Evolutionary conservation across 2,797 vertebrate genomes (phyloP), one percentile per base, ranked within the genome.

Genomic region (Oceanodroma leucorhoa): DNA sequence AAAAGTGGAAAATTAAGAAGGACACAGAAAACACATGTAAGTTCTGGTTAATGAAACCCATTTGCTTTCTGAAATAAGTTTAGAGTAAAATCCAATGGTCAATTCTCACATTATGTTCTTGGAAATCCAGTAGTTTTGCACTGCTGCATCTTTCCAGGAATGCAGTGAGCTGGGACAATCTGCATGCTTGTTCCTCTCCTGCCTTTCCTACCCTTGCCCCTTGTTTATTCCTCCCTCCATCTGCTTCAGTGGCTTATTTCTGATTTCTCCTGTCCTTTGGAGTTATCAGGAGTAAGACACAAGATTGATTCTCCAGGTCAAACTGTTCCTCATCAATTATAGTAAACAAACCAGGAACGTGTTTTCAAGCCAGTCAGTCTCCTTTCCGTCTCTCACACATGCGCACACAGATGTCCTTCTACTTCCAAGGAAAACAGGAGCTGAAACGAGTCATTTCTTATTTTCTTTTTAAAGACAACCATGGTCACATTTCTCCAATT

Each of bases 231-330:
- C 23, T 92, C 57, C 14, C 34, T 69, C 77, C 32, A 36, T 57
- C 78, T 85, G 50, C 64, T 77, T 90, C 78, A 83, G 38, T 83
- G 67, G 34, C 51, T 90, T 94, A 85, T 46, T 96, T 95, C 87
- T 96, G 78, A 92, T 93, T 94, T 93, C 75, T 94, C 50, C 61
- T 94, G 86, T 92, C 93, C 92, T 96, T 94, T 89, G 46, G 38
- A 93, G 87, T 93, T 96, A 95, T 86, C 93, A 94, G 75, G 81
- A 96, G 53, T 69, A 93, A 96, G 91, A 90, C 88, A 96, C 60
- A 87, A 87, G 94, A 96, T 96, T 97, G 96, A 97, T 96, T 96
- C 90, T 90, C n/a, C 75, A 43, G 95, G 95, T 97, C 91, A 96
- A 95, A 94, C 90, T 77, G 64, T 58, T 87, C 72, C 75, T 92